Base-by-base conservation (phyloP, 1,140 invertebrate species). In the Ceratoteleas bidentatus region DNA sequence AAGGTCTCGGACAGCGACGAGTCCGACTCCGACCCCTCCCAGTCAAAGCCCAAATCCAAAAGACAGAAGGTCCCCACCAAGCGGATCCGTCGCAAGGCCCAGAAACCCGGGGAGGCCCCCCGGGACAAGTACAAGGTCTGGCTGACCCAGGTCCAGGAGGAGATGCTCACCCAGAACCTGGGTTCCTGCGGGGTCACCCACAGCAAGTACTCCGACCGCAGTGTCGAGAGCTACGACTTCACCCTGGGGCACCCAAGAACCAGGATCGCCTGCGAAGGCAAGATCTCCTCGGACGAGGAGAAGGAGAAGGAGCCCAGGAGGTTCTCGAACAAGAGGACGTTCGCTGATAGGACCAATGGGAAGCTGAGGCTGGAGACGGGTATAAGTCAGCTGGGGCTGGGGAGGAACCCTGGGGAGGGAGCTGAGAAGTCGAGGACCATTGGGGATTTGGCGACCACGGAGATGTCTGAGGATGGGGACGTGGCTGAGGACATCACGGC, bases 401-500 rank as follows among this genome's bases (percentile, higher is more conserved):
- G 90, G n/a, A 92, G 90, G 53, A 76, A 77, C 80, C 92, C 87
- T 56, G 89, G 92, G 75, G 90, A 92, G 7, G 87, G 89, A 11
- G 87, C 90, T 45, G 87, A 70, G 90, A 92, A 85, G 36, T 86
- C 92, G 10, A 92, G 92, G 15, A 84, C 88, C 65, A 91, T 95
- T 68, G 83, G 88, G 13, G 93, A 94, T 86, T 88, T 95, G 16
- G 74, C 61, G 32, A 90, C 90, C 2, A 93, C 88, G 36, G 16
- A 81, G 3, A 92, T 93, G 33, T 93, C 92, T 75, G 88, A 92
- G 47, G 87, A 93, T 52, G 92, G 92, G 6, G 93, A 93, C 72
- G 92, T 96, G 62, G 94, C 94, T 36, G 90, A 88, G 52, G 95
- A 96, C 85, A 95, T 96, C 83, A 92, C 94, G 10, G 92, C 92